phyloP scores from a whole-genome alignment of 1,140 invertebrate species.

The Portunus trituberculatus region DNA sequence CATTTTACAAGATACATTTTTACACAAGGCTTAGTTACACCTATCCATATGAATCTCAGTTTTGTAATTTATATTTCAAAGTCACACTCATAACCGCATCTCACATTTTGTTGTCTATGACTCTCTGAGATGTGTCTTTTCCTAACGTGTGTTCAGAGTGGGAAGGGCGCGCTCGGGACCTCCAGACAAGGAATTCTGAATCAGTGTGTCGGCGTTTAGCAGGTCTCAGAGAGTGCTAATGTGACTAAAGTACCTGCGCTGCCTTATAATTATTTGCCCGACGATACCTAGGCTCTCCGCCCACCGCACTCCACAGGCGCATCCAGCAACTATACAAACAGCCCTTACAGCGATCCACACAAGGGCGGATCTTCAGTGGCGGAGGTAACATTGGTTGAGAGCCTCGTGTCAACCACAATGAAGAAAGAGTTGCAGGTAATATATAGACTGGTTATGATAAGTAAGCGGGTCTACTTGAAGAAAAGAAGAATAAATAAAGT shows the following conservation, averaged over 20 bases:
- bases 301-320: slow-evolving; percentile 28
- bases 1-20: too few species aligned
- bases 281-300: slow-evolving; percentile 66
- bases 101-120: slow-evolving; percentile 48
- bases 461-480: slow-evolving; percentile 74
- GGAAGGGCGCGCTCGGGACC: slow-evolving; percentile 46
- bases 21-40: too few species aligned
- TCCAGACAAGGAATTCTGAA: slow-evolving; percentile 71
- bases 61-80: slow-evolving; percentile 12
- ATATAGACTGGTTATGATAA: slow-evolving; percentile 75
- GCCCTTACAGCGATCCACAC: not conserved
- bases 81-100: not conserved
- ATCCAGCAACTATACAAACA: not conserved
- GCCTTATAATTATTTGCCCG: slow-evolving; percentile 73
- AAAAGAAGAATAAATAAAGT: slow-evolving; percentile 75
- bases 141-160: slow-evolving; percentile 46
- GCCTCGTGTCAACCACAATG: slow-evolving; percentile 50
- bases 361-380: not conserved
- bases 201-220: slow-evolving; percentile 71
- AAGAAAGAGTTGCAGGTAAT: slow-evolving; percentile 74
- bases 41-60: not conserved
- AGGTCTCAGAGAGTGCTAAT: slow-evolving; percentile 72
- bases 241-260: slow-evolving; percentile 72
- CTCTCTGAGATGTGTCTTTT: not conserved
- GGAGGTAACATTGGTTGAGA: not conserved